Base-by-base conservation (phyloP, 2,113 vertebrate genomes). In the Dascyllus trimaculatus region DNA sequence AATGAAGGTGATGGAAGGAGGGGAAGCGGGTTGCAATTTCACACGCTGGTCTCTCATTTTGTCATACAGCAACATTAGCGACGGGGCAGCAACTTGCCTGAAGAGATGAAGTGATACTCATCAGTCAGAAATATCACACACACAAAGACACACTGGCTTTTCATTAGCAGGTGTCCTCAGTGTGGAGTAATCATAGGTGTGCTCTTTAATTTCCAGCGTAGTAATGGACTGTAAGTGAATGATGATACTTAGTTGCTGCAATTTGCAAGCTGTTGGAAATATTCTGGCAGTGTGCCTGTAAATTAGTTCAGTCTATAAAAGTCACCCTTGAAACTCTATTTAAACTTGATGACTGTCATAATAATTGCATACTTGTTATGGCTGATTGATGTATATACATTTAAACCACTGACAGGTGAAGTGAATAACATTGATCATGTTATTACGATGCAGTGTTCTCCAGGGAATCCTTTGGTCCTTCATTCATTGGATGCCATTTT, bases 1-100 rank as follows among this genome's bases (percentile, higher is more conserved):
- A 80, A 75, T 53, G 63, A 49, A 40, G 40, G 75, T 49, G 75
- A 75, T 35, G 38, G 59, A 25, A n/a, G 38, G 18, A 71, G 67
- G 5, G 17, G 45, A 56, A 0, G 49, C 45, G 6, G 24, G 58
- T 43, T 17, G 71, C 48, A 22, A 40, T 69, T 60, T 71, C 51
- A 59, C 17, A 74, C 2, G 1, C 32, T 57, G 10, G 1, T n/a
- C 32, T 35, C 43, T 71, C 60, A 51, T 84, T 82, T 22, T 57
- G 71, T 57, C 4, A 1, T 15, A 24, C 58, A 21, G 58, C 65
- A 63, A 68, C 77, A 62, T 84, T 66, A 61, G 1, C 57, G 65
- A 19, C 9, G 14, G 51, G 29, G 48, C 40, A 65, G 26, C 52
- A 63, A 65, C 52, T 51, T 35, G 26, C 69, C 67, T 56, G 25